Base-by-base conservation (phyloP, 2,797 vertebrate genomes). In the Novumbra hubbsi region DNA sequence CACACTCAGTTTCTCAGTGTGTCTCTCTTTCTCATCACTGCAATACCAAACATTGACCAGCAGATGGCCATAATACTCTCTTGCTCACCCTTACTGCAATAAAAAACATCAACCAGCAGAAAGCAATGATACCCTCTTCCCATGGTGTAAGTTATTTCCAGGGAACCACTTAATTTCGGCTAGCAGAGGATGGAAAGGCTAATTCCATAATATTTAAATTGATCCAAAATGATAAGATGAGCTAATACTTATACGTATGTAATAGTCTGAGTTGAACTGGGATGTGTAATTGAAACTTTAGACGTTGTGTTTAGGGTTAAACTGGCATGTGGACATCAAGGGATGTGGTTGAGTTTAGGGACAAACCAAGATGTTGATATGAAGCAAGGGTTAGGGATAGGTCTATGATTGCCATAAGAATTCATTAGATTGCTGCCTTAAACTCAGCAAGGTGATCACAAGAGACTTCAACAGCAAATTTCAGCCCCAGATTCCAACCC, bases 51-150 rank as follows among this genome's bases (percentile, higher is more conserved):
- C 30, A 34, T 1, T 17, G 9, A 5, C 76, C 80, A 82, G 74
- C 75, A 80, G 83, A 65, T 71, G 76, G 50, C 74, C 34, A 52
- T 21, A 3, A 66, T 11, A 24, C 27, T 0, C 24, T 38, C 1
- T n/a, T 6, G 7, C 17, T 66, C 30, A 9, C 19, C 12, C 41
- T 6, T n/a, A 19, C 27, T 45, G 65, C 65, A 45, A 41, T 67
- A 17, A 4, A 2, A 15, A 5, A 15, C 38, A n/a, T 30, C 14
- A 3, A 24, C 65, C 65, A 67, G 32, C n/a, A 45, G 65, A 6
- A 41, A 34, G 65, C 17, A 38, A n/a, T 41, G 65, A 21, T 45
- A 67, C 34, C 45, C 17, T 67, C 9, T 11, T 41, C n/a, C 38
- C 21, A 57, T n/a, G 24, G 3, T 1, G 52, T 21, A 24, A 9